phyloP scores from a whole-genome alignment of 2,113 vertebrate species.

The Stigmatopora nigra region DNA sequence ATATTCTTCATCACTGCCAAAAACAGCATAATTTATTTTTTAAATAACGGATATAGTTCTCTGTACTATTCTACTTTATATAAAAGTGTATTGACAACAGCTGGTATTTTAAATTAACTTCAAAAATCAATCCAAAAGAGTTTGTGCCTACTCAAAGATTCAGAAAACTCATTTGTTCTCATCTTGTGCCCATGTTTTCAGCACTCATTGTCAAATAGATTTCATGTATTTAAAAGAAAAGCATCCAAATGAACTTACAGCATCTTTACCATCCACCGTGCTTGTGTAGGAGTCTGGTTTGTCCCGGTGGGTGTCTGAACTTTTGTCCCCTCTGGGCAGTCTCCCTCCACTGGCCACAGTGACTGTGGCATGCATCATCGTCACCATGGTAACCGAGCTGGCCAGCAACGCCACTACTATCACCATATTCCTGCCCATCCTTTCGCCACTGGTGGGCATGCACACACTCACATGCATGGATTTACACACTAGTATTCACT shows the following conservation, averaged over 20 bases:
- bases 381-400: slow-evolving; percentile 86
- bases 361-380: slow-evolving; percentile 78
- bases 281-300: slow-evolving; percentile 76
- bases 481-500: neutral
- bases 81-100: too few species aligned
- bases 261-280: neutral
- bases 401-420: slow-evolving; percentile 90
- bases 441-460: slow-evolving; percentile 80
- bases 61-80: too few species aligned
- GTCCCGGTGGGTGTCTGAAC: slow-evolving; percentile 79
- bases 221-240: too few species aligned
- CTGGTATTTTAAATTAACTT: too few species aligned
- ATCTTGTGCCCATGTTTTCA: too few species aligned
- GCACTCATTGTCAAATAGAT: too few species aligned
- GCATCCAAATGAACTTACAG: too few species aligned
- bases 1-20: neutral
- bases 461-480: neutral
- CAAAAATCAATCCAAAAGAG: too few species aligned
- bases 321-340: slow-evolving; percentile 79
- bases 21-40: neutral
- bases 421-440: slow-evolving; percentile 86
- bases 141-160: too few species aligned
- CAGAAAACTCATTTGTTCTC: too few species aligned
- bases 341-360: slow-evolving; percentile 75
- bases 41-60: too few species aligned